Percentiles rank a stretch among this genome's conserved stretches.
Evolutionary conservation across 2,797 vertebrate species (phyloP).

Genomic region (Sandelia bainsii): DNA sequence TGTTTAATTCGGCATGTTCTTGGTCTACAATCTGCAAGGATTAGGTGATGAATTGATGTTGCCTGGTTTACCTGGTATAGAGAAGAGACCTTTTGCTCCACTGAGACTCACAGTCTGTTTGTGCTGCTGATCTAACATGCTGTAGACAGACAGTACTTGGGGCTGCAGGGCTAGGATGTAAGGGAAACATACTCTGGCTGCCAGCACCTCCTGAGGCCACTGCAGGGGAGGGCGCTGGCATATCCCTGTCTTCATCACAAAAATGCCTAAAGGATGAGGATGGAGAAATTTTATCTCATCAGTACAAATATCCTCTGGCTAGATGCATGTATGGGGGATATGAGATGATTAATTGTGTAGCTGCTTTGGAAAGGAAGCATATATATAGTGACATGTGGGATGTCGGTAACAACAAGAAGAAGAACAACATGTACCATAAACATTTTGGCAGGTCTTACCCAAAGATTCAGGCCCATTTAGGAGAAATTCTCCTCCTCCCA

Average conservation of each 20-base stretch:
- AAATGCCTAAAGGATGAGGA: slow-evolving; percentile 74
- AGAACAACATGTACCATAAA: slow-evolving; percentile 24
- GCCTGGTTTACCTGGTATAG: slow-evolving; percentile 70
- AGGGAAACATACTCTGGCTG: slow-evolving; percentile 75
- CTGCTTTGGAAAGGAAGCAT: slow-evolving; percentile 20
- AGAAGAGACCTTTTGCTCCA: slow-evolving; percentile 66
- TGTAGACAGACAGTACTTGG: slow-evolving; percentile 76
- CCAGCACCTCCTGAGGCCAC: slow-evolving; percentile 78
- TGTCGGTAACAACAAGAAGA: not conserved
- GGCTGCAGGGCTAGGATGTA: slow-evolving; percentile 75
- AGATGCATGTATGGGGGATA: slow-evolving; percentile 34
- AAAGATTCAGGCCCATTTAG: slow-evolving; percentile 80
- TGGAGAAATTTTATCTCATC: slow-evolving; percentile 43
- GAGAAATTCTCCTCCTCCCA: slow-evolving; percentile 78
- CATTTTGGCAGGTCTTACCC: slow-evolving; percentile 68
- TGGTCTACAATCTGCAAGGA: slow-evolving; percentile 16
- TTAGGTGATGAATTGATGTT: slow-evolving; percentile 15
- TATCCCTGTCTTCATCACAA: slow-evolving; percentile 79
- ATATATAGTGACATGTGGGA: slow-evolving; percentile 9
- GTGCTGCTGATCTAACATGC: slow-evolving; percentile 79
- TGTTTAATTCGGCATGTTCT: slow-evolving; percentile 19
- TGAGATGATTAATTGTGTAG: slow-evolving; percentile 34
- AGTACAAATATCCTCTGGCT: slow-evolving; percentile 57
- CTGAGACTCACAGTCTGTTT: slow-evolving; percentile 78
- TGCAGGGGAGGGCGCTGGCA: slow-evolving; percentile 80